Evolutionary conservation across 2,113 vertebrate species (phyloP), one percentile per base, ranked within the genome.

Genomic region (Prunella fulvescens): DNA sequence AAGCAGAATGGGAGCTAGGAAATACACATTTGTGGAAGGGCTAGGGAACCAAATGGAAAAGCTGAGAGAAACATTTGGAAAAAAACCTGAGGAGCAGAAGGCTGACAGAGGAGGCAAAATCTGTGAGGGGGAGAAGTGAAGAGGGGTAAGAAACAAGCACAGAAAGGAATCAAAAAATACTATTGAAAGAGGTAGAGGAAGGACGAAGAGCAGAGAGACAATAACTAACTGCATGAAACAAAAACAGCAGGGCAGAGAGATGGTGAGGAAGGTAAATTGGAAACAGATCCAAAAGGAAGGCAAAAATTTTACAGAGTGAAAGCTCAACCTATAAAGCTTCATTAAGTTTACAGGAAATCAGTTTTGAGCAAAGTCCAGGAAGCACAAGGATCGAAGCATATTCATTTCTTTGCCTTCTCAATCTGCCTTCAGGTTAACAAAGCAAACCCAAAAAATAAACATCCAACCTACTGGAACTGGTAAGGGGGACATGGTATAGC

Each of bases 1-100:
- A 93, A 88, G 64, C 86, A 93, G 64, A 94, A 70, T 8, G 6
- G 67, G 72, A 88, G 50, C 2, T 8, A 74, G 80, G 83, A 96
- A 90, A 86, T 85, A 82, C 82, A 94, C 9, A 17, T 22, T 70
- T 92, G 78, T 60, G 67, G 80, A 90, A 86, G 90, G 74, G 80
- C 79, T 80, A 31, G 45, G 74, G 47, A 94, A 92, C 66, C 82
- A 93, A 94, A 91, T 37, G 73, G 50, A 82, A 60, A 90, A 95
- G 84, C 82, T 66, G 86, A 93, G 71, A 90, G 77, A 95, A 96
- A 94, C 83, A 96, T 67, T 94, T 71, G 76, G 82, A 37, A 88
- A 70, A 94, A 94, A 79, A 58, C 58, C 61, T 70, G 54, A 93
- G 74, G 35, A 97, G 74, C 90, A 92, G 85, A 94, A 92, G 83